Evolutionary conservation across 2,888 invertebrate genomes (phyloP), one percentile per base, ranked within the genome.

Genomic region (Lithophane leautieri): DNA sequence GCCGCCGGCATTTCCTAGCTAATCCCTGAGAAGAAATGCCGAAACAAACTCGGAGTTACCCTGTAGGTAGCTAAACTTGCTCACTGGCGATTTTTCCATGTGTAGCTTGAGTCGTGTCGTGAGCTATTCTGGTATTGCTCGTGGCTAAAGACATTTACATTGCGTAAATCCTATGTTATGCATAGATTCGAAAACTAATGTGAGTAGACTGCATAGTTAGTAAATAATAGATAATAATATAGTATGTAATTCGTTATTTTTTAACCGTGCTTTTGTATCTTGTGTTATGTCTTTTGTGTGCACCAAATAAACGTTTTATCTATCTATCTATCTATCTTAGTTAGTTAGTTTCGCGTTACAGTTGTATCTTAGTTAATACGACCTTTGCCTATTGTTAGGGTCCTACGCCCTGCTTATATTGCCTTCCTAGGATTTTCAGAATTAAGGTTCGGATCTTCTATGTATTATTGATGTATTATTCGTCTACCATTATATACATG

Each of bases 151-250:
- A 47, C 47, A 40, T 52, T 52, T 52, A n/a, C 28, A 62, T 65
- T 75, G 40, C 28, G 25, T 28, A 40, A 56, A 47, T 56, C 16
- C 40, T 47, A 47, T 8, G 44, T 75, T 56, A 75, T 65, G 56
- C 65, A 40, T 28, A 12, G 47, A 40, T 58, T 58, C 7, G 11
- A 40, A 66, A 75, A 58, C 22, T 28, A 56, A 65, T 75, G 47
- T 25, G 16, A 40, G 34, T 73, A 65, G 42, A 42, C 8, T 71
- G 47, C 12, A 0, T 66, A 19, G 6, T 16, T 28, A n/a, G 16
- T 40, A n/a, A n/a, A n/a, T n/a, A n/a, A n/a, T n/a, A n/a, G n/a
- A n/a, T n/a, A n/a, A n/a, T n/a, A n/a, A n/a, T n/a, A n/a, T n/a
- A n/a, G n/a, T n/a, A n/a, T n/a, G n/a, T n/a, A n/a, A n/a, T n/a